These are phyloP conservation scores for Merops nubicus DNA, from an alignment of 2,113 vertebrate species.

Conservation along the genomic window DNA sequence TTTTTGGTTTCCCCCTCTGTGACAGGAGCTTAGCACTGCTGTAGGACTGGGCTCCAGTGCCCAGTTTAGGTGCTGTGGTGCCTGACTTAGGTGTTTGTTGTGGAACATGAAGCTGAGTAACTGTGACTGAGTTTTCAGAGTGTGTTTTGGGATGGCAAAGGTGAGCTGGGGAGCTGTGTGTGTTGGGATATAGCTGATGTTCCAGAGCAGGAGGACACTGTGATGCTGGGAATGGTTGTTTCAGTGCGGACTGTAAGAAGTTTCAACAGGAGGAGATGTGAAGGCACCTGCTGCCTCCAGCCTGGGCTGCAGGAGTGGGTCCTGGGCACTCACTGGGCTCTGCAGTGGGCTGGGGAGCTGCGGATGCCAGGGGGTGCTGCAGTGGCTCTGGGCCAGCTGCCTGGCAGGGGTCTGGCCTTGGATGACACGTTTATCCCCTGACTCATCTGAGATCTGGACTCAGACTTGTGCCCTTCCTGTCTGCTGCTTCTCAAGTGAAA, in stretches of 20 bases:
- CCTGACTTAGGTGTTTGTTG: not conserved
- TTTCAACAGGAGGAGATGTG: too few relatives aligned
- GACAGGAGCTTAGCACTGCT: not conserved
- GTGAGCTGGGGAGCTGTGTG: not conserved
- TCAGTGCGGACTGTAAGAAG: not conserved
- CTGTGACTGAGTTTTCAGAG: not conserved
- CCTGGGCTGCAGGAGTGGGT: not conserved
- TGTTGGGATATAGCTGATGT: not conserved
- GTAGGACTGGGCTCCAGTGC: not conserved
- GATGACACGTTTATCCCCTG: not conserved
- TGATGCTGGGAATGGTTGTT: not conserved
- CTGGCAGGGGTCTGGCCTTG: not conserved
- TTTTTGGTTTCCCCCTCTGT: not conserved
- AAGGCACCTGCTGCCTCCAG: not conserved
- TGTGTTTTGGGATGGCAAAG: fast-evolving
- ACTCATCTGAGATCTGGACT: not conserved
- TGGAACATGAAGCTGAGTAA: not conserved
- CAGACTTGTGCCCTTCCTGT: not conserved
- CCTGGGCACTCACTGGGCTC: not conserved
- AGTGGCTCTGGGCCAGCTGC: not conserved
- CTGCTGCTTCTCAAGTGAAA: not conserved
- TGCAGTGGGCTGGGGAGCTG: not conserved
- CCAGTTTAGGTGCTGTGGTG: not conserved
- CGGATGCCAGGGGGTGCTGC: not conserved
- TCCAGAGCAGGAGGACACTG: not conserved